These are phyloP conservation scores for Brenthis ino DNA, from an alignment of 2,888 invertebrate species.

Conservation along the genomic window DNA sequence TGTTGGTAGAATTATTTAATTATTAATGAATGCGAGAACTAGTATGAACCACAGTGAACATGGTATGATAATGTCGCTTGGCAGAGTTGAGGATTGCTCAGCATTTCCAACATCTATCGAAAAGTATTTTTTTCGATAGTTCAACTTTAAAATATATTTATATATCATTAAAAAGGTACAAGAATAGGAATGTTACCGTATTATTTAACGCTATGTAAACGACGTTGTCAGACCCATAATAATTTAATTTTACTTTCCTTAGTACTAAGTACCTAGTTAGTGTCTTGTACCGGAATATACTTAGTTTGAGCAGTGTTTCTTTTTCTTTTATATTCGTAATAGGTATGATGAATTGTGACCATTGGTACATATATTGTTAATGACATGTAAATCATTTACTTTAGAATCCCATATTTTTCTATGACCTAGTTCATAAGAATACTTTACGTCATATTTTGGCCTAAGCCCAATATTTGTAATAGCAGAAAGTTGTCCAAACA, in stretches of 20 bases:
- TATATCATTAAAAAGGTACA: too few species aligned
- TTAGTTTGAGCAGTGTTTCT: too few species aligned
- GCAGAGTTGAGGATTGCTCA: not conserved
- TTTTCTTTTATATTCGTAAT: not conserved
- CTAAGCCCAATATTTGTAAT: conserved; percentile 60
- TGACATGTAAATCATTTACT: conserved; percentile 3
- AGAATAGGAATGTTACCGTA: too few species aligned
- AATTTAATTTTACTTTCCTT: too few species aligned
- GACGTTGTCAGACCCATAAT: too few species aligned
- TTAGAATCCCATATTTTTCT: conserved; percentile 50
- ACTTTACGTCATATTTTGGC: conserved; percentile 67
- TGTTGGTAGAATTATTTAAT: conserved; percentile 26
- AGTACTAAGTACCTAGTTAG: too few species aligned
- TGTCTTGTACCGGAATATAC: too few species aligned
- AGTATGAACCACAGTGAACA: conserved; percentile 8
- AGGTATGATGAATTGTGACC: not conserved
- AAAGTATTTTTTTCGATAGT: not conserved
- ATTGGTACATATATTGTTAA: not conserved
- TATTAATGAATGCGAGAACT: conserved; percentile 26
- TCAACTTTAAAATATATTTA: too few species aligned
- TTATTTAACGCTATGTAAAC: too few species aligned
- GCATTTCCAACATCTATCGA: not conserved
- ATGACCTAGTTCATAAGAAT: conserved; percentile 68
- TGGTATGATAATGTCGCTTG: not conserved
- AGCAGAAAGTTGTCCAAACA: conserved; percentile 41